Percentiles rank a stretch among this genome's conserved stretches.
phyloP scores from a whole-genome alignment of 1,140 invertebrate species.

The Anagrus nilaparvatae region DNA sequence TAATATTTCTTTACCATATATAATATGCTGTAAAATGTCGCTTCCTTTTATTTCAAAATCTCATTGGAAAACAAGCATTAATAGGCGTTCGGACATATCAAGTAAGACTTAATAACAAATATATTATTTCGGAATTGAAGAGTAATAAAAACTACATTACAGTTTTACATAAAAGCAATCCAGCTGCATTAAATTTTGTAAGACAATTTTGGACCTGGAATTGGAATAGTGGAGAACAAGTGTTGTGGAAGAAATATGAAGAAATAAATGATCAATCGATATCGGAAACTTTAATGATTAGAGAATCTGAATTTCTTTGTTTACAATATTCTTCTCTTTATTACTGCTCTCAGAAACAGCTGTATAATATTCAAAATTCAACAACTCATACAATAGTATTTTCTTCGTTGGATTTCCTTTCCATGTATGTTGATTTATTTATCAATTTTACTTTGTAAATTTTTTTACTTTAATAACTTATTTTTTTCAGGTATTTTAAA shows the following conservation, averaged over 20 bases:
- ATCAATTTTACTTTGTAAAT: constrained; percentile 1
- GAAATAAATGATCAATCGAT: constrained; percentile 20
- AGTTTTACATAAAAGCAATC: constrained; percentile 25
- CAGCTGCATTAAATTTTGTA: constrained; percentile 22
- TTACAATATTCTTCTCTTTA: constrained; percentile 40
- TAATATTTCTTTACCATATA: constrained; percentile 42
- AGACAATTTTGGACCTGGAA: constrained; percentile 36
- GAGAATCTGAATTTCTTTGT: constrained; percentile 35
- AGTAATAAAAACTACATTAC: constrained; percentile 3
- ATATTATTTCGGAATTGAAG: constrained; percentile 4
- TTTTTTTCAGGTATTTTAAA: constrained; percentile 27
- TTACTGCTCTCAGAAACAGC: constrained; percentile 39
- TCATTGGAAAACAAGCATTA: constrained; percentile 40
- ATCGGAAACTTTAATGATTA: constrained; percentile 33
- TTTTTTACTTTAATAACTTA: neutral
- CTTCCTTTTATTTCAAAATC: constrained; percentile 40
- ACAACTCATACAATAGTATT: constrained; percentile 46
- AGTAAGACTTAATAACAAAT: constrained; percentile 29
- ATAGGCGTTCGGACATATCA: constrained; percentile 29
- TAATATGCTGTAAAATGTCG: constrained; percentile 35
- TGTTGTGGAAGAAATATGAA: constrained; percentile 25
- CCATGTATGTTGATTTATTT: constrained; percentile 43
- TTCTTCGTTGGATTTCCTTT: constrained; percentile 42
- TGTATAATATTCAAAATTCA: constrained; percentile 51
- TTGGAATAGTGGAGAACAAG: constrained; percentile 36